Conservation (phyloP, 2,113 vertebrate species). For the Myrmecobius fasciatus region DNA sequence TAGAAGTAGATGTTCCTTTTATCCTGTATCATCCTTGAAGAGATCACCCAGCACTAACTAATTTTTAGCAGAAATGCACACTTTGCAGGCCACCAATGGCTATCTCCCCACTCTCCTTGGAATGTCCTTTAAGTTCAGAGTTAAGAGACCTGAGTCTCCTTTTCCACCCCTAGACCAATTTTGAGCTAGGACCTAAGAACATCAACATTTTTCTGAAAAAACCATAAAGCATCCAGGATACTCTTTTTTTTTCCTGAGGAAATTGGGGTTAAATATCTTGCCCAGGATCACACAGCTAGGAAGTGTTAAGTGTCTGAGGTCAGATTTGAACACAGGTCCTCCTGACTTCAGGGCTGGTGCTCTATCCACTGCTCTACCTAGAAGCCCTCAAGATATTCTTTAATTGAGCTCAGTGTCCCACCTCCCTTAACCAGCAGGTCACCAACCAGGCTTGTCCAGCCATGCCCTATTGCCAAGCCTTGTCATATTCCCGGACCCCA, state of each 20-base stretch:
- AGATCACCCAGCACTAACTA: neutral
- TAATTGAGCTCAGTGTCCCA: neutral
- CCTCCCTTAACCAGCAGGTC: neutral
- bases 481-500: neutral
- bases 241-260: no score
- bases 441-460: neutral
- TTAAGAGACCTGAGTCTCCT: neutral
- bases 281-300: no score
- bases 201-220: no score
- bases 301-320: no score
- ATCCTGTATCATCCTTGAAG: neutral
- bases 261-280: no score
- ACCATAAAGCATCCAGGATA: neutral
- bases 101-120: fast-evolving
- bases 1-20: no score
- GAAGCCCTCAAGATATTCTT: no score
- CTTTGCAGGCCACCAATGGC: neutral
- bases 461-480: no score
- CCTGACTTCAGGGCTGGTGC: no score
- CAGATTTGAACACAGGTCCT: no score
- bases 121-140: neutral
- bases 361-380: no score
- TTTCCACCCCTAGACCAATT: neutral
- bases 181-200: neutral
- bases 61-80: neutral